Conservation (phyloP, 2,113 vertebrate genomes). For the Mobula hypostoma region DNA sequence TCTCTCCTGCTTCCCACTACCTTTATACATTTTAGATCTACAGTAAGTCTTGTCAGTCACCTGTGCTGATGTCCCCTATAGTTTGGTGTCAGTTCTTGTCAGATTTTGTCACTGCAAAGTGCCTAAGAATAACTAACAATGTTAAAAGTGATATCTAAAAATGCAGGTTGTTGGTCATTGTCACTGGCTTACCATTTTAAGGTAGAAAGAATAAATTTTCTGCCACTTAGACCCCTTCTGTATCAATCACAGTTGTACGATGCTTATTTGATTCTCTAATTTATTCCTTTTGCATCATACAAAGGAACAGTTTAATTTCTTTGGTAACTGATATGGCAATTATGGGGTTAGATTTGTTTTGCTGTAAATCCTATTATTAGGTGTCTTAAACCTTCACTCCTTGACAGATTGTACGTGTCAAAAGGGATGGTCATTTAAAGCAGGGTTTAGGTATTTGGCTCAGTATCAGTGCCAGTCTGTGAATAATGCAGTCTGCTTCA, state of each 20-base stretch:
- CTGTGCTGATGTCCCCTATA: background rate
- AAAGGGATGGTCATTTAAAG: conserved; percentile 9
- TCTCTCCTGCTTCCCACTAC: no score
- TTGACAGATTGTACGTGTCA: background rate
- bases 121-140: conserved; percentile 36
- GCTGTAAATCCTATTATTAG: background rate
- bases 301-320: conserved; percentile 46
- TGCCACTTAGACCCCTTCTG: background rate
- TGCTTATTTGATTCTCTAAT: background rate
- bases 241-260: no score
- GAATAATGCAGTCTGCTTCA: conserved; percentile 30
- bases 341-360: conserved; percentile 43
- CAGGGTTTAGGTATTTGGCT: conserved; percentile 7
- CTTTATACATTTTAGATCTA: no score
- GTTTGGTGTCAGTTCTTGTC: no score
- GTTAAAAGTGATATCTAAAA: conserved; percentile 43
- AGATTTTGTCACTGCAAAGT: background rate
- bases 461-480: background rate
- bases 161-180: conserved; percentile 41
- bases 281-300: conserved; percentile 38
- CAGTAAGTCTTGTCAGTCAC: background rate
- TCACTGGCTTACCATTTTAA: background rate
- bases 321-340: conserved; percentile 43
- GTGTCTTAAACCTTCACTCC: background rate
- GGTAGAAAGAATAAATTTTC: background rate